Base-by-base conservation (phyloP, 2,888 invertebrate genomes). In the Phortica magna region DNA sequence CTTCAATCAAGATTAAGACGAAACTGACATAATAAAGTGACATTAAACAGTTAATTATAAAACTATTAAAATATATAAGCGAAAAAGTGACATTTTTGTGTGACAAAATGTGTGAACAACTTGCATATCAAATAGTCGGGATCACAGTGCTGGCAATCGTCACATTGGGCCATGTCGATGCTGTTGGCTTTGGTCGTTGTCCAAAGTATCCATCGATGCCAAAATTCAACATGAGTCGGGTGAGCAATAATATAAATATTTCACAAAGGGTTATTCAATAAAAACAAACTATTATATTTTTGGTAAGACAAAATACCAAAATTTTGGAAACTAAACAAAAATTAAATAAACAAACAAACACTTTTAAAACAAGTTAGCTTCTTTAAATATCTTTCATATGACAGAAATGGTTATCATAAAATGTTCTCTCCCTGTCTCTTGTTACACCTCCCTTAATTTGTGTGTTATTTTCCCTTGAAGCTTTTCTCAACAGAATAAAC, bases 171-270 rank as follows among this genome's bases (percentile, higher is more conserved):
- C 75, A 74, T 1, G 42, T 53, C n/a, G 43, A 73, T 53, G 88
- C 88, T 68, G 90, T 91, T 83, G 95, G 95, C 65, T 92, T 95
- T 61, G 95, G 95, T 79, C 94, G 93, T 86, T 96, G 95, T 85
- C 95, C 95, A 6, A 93, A 94, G 81, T 94, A 95, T 89, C 94
- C 94, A 72, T 93, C 94, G 83, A 93, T 95, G 91, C 93, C 94
- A 55, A 93, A 94, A 90, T 95, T 95, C 85, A 94, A 95, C 85
- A 92, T 95, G 81, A 93, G 93, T 79, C 93, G 93, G 92, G 95
- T 95, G 90, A 94, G 94, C 93, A 48, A 14, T 48, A 6, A 14
- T 12, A 48, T 14, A 48, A 48, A 48, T 14, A 48, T 48, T 48
- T 6, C 9, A 48, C 7, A 12, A 48, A 9, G 3, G 0, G 7